Conservation (phyloP, 2,797 vertebrate genomes). For the Nyctibius grandis region DNA sequence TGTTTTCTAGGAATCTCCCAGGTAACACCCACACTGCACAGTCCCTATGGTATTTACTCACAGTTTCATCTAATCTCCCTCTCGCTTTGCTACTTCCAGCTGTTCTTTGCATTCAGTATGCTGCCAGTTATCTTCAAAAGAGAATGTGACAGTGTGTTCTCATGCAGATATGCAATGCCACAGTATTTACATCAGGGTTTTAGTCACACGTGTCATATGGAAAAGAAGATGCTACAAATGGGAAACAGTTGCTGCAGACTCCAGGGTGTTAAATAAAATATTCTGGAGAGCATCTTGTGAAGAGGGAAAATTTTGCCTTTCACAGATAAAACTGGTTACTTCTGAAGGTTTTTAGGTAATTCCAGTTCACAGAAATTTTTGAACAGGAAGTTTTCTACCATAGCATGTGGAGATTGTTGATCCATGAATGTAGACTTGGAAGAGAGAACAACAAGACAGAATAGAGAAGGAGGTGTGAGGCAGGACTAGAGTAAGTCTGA, state of each 20-base stretch:
- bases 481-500: background rate
- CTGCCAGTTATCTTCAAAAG: constrained; percentile 50
- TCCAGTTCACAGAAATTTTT: background rate
- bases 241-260: constrained; percentile 7
- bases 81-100: constrained; percentile 21
- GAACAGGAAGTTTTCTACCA: background rate
- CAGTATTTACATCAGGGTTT: constrained; percentile 14
- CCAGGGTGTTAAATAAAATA: background rate
- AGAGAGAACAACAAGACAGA: background rate
- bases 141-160: background rate
- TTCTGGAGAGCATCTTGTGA: background rate
- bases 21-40: constrained; percentile 1
- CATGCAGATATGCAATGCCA: background rate
- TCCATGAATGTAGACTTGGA: background rate
- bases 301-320: background rate
- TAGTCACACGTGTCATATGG: background rate
- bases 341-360: background rate
- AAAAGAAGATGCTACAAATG: constrained; percentile 18
- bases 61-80: background rate
- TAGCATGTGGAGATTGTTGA: background rate
- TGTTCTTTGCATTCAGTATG: background rate
- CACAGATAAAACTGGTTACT: background rate
- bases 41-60: constrained; percentile 5
- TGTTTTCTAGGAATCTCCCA: constrained; percentile 25
- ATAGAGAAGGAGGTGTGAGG: background rate